Evolutionary conservation across 2,888 invertebrate genomes (phyloP).

Genomic region (Uropetala carovei): DNA sequence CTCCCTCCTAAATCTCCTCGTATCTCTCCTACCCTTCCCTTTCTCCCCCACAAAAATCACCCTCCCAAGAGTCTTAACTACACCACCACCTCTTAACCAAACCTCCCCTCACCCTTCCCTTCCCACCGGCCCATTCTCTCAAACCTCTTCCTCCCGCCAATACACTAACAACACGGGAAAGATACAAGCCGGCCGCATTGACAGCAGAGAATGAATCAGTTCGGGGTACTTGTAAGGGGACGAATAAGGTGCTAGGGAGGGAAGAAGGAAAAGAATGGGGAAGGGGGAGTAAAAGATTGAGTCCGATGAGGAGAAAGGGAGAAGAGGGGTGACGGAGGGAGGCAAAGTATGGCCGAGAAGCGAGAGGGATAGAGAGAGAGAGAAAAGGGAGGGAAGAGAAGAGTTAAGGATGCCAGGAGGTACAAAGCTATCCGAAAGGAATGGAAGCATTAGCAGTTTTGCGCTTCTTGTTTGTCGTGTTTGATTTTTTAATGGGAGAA

Average conservation of each 20-base stretch:
- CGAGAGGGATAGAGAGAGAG: background rate
- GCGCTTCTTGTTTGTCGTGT: conserved; percentile 19
- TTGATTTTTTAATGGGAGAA: background rate
- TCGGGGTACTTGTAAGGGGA: conserved; percentile 42
- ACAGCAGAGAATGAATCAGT: conserved; percentile 52
- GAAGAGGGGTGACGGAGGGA: background rate
- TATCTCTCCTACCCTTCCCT: background rate
- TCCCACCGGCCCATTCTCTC: background rate
- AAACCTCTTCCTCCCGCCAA: background rate
- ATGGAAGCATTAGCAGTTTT: conserved; percentile 40
- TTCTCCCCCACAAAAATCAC: background rate
- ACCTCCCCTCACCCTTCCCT: background rate
- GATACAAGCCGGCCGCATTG: conserved; percentile 41
- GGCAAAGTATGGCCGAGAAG: too few species aligned
- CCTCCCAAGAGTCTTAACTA: background rate
- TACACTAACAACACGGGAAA: background rate
- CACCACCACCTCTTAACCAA: background rate
- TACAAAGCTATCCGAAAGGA: conserved; percentile 19
- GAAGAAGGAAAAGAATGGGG: background rate
- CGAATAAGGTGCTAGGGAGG: conserved; percentile 38
- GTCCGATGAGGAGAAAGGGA: background rate
- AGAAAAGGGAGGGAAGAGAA: conserved; percentile 18
- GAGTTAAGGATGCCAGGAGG: conserved; percentile 36
- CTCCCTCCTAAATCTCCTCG: background rate
- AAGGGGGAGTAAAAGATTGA: background rate